These are phyloP conservation scores for Gasteruption jaculator DNA, from an alignment of 2,888 invertebrate species.

Conservation along the genomic window DNA sequence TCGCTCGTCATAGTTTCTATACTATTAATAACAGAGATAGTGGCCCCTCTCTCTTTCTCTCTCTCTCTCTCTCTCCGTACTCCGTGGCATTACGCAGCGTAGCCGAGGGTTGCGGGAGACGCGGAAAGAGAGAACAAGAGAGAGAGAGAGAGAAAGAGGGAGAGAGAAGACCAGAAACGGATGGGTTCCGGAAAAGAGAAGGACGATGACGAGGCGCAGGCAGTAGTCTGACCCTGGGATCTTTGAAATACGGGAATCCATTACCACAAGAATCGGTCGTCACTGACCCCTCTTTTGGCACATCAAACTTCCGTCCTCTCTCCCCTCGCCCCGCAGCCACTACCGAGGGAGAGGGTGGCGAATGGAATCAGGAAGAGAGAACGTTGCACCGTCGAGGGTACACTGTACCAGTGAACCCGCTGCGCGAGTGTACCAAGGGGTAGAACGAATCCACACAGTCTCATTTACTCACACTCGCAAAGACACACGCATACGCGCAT, in stretches of 20 bases:
- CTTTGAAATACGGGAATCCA: too few species aligned
- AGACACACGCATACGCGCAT: not conserved
- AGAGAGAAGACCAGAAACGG: conserved; percentile 3
- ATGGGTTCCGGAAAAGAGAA: conserved; percentile 20
- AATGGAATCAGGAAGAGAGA: conserved; percentile 47
- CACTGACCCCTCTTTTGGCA: too few species aligned
- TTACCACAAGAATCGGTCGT: too few species aligned
- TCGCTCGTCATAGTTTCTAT: too few species aligned
- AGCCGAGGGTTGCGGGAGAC: conserved; percentile 12
- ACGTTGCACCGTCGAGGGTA: conserved; percentile 47
- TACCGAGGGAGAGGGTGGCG: conserved; percentile 8
- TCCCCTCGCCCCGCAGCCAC: not conserved
- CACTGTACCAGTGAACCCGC: conserved; percentile 50
- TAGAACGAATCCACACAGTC: conserved; percentile 25
- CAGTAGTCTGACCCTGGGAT: conserved; percentile 9
- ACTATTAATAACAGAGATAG: conserved; percentile 9
- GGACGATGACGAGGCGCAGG: conserved; percentile 4
- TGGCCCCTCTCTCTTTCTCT: not conserved
- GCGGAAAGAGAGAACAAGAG: conserved; percentile 11
- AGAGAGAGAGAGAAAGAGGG: conserved; percentile 7
- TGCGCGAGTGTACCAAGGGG: conserved; percentile 28
- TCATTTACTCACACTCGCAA: not conserved
- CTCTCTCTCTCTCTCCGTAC: not conserved
- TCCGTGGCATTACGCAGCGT: conserved; percentile 16
- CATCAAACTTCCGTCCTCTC: too few species aligned